Conservation (phyloP, 1,140 invertebrate genomes). For the Helicoverpa armigera region DNA sequence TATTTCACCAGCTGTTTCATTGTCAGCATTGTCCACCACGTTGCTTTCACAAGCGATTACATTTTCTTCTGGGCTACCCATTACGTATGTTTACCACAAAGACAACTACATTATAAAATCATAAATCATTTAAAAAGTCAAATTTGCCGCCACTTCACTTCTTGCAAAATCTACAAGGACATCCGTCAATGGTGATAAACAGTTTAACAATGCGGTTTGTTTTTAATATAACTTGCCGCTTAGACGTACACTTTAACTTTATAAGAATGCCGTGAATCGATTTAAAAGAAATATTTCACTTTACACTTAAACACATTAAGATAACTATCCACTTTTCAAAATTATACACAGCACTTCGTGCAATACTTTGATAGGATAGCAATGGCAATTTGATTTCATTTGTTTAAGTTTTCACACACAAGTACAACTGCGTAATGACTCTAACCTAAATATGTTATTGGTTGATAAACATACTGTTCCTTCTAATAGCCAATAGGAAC, state of each 20-base stretch:
- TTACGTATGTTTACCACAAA: slow-evolving; percentile 63
- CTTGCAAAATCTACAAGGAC: slow-evolving; percentile 83
- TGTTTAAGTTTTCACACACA: slow-evolving; percentile 48
- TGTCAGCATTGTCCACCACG: slow-evolving; percentile 88
- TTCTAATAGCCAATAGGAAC: neutral
- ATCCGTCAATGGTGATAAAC: slow-evolving; percentile 85
- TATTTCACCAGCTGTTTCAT: slow-evolving; percentile 68
- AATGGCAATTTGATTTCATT: slow-evolving; percentile 72
- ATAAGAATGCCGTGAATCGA: slow-evolving; percentile 8
- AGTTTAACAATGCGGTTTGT: slow-evolving; percentile 76
- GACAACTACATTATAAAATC: slow-evolving; percentile 60
- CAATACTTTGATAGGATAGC: slow-evolving; percentile 57
- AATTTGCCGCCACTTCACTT: slow-evolving; percentile 83
- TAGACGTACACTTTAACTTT: slow-evolving; percentile 34
- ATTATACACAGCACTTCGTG: slow-evolving; percentile 49
- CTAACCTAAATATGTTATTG: slow-evolving; percentile 28
- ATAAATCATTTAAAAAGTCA: slow-evolving; percentile 69
- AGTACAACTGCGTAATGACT: neutral
- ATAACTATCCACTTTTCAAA: slow-evolving; percentile 47
- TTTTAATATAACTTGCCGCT: slow-evolving; percentile 56
- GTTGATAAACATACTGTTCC: neutral
- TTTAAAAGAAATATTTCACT: slow-evolving; percentile 43
- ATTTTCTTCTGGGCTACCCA: slow-evolving; percentile 79
- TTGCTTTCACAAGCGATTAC: slow-evolving; percentile 92
- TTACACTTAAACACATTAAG: slow-evolving; percentile 46